Evolutionary conservation across 2,113 vertebrate genomes (phyloP).

Genomic region (Bubo scandiacus): DNA sequence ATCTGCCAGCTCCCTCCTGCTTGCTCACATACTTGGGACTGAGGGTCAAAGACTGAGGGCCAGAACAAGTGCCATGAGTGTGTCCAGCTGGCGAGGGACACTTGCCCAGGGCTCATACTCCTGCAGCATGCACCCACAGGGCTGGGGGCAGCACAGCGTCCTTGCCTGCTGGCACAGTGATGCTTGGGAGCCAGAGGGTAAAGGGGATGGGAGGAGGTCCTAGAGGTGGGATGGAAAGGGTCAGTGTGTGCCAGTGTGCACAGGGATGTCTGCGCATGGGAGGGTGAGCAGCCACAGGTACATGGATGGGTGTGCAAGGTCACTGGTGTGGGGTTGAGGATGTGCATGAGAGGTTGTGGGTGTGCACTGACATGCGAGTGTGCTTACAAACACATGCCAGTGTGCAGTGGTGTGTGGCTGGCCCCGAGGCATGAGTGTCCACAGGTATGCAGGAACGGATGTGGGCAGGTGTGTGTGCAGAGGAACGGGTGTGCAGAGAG

Average conservation of each 20-base stretch:
- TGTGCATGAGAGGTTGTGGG: too few species aligned
- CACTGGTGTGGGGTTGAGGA: neutral
- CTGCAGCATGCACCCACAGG: neutral
- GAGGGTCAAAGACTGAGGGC: neutral
- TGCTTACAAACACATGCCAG: fast-evolving
- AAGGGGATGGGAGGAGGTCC: neutral
- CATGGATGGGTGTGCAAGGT: neutral
- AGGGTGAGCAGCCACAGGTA: fast-evolving
- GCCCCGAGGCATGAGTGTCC: neutral
- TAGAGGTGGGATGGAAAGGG: neutral
- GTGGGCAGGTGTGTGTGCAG: neutral
- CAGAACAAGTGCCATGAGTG: neutral
- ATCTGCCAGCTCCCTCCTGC: neutral
- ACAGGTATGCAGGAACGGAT: neutral
- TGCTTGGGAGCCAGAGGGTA: neutral
- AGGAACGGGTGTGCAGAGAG: neutral
- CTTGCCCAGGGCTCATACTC: neutral
- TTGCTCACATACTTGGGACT: neutral
- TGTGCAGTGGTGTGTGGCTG: neutral
- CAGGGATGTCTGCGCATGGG: neutral
- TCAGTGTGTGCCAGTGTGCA: neutral
- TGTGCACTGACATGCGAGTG: fast-evolving
- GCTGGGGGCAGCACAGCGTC: neutral
- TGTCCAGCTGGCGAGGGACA: fast-evolving
- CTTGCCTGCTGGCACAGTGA: neutral